Base-by-base conservation (phyloP, 2,797 vertebrate species). In the Notamacropus eugenii region DNA sequence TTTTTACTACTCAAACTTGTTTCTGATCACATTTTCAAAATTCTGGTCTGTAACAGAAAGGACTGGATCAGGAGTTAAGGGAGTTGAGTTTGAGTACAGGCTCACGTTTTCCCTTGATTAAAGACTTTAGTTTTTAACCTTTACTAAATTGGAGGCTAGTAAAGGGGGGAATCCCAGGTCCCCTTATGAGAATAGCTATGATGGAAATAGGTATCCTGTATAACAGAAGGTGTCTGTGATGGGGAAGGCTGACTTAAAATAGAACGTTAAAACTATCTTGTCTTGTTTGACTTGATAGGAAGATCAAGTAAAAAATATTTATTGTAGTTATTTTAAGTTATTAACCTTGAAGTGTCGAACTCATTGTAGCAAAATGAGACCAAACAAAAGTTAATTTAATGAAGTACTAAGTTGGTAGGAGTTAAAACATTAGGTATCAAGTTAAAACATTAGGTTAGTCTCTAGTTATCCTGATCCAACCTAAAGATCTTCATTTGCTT, bases 321-420 rank as follows among this genome's bases (percentile, higher is more conserved):
- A 29, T 96, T 14, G 8, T 95, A 57, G 46, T 91, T 96, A 31
- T 93, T 92, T 24, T 52, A 55, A 93, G 52, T 54, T 58, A 92
- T 19, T 95, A 96, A 34, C 28, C 14, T 92, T 92, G 91, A 95
- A 97, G 90, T 96, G 67, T 91, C 92, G 91, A 95, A 96, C 67
- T 96, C 57, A 91, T 34, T 82, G 24, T 19, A 54, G 4, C n/a
- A 40, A 92, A 67, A 67, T 90, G 87, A 93, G 93, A 29, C 27
- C 16, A 92, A 56, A 46, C n/a, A 91, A 24, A 94, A 94, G 24
- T 59, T 50, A 82, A 34, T 34, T 62, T 62, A 56, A 29, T 34
- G 59, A 29, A 28, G 57, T n/a, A 14, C 67, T 82, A 74, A 74
- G 54, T 94, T 93, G 93, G 56, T 95, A 55, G 31, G 59, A 91